Base-by-base conservation (phyloP, 2,888 invertebrate species). In the Auanema freiburgensis region DNA sequence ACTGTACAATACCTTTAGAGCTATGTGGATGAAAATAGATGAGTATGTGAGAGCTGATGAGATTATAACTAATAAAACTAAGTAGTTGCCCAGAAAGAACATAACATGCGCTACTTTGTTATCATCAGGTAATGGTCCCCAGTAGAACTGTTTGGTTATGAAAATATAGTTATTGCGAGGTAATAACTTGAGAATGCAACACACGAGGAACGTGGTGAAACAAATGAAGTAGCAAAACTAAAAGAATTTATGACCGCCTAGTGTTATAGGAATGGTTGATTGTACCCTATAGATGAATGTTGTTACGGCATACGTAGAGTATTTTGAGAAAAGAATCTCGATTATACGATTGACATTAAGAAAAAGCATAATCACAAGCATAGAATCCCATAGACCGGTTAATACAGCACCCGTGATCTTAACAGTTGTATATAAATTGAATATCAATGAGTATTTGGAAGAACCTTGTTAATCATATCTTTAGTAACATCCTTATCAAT, bases 131-230 rank as follows among this genome's bases (percentile, higher is more conserved):
- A 51, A 55, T 6, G 53, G 55, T n/a, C 43, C 33, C 60, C 60
- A 60, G 18, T 60, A 60, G 14, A 60, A 21, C 2, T 21, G 23
- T 12, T 42, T 12, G 40, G 49, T n/a, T 25, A 41, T 33, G 12
- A 60, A 60, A 3, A 60, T 24, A 21, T 60, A 60, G 25, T 55
- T 60, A 16, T 54, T 54, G 14, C 55, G 46, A 6, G 60, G 60
- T 11, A 60, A 54, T 4, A 60, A 49, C 40, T 60, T 60, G 41
- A 60, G 24, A 25, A 44, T 21, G 33, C 33, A 33, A 33, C 33
- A 33, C 3, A 8, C 33, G 8, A 33, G 33, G 24, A 54, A 54
- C 8, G 54, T 53, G 2, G 44, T n/a, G 14, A 60, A 1, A 25
- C 53, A 60, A 4, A 49, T 41, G 10, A 60, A 40, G 23, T 60